These are phyloP conservation scores for Microtus oregoni DNA, from an alignment of 2,113 vertebrate species.

Conservation along the genomic window DNA sequence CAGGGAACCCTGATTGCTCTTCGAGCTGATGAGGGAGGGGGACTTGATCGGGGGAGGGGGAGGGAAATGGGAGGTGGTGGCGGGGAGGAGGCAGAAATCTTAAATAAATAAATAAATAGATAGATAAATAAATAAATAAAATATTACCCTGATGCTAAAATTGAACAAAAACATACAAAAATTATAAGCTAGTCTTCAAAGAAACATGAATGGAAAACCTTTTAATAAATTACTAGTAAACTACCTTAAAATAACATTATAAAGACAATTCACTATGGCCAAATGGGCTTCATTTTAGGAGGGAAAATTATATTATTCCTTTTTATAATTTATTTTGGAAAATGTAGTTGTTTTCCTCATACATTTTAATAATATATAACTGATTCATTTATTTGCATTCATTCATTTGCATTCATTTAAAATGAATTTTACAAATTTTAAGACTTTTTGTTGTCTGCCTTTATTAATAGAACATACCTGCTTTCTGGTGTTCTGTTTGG, in stretches of 20 bases:
- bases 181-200: background rate
- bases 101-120: too few species aligned
- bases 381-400: background rate
- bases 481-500: background rate
- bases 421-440: background rate
- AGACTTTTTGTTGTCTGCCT: background rate
- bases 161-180: background rate
- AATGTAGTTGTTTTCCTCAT: background rate
- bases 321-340: background rate
- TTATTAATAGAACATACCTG: constrained; percentile 24
- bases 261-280: background rate
- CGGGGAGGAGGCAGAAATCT: too few species aligned
- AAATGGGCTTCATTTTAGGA: background rate
- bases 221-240: background rate
- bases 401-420: background rate
- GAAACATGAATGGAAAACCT: background rate
- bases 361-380: background rate
- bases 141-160: background rate
- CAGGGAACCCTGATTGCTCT: too few species aligned
- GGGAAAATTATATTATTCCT: background rate
- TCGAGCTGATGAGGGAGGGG: too few species aligned
- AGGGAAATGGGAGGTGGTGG: too few species aligned
- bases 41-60: too few species aligned
- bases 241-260: background rate
- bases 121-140: too few species aligned